Conservation (phyloP, 2,888 invertebrate genomes). For the Eupithecia dodoneata region DNA sequence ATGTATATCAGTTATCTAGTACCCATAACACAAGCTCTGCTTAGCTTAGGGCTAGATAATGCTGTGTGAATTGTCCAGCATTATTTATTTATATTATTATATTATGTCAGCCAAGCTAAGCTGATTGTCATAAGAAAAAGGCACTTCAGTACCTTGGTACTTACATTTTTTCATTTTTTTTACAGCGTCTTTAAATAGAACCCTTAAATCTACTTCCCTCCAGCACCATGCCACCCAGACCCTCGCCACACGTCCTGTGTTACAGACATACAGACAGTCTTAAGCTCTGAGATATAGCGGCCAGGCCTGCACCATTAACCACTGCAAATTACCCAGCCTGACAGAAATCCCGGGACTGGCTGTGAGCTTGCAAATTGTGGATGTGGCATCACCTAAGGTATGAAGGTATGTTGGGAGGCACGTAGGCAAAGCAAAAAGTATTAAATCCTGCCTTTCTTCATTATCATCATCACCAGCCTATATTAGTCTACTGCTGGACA, state of each 20-base stretch:
- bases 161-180: too few species aligned
- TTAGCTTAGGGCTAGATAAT: too few species aligned
- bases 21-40: too few species aligned
- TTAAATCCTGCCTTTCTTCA: neutral
- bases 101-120: too few species aligned
- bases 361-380: neutral
- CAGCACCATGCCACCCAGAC: neutral
- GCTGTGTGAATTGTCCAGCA: too few species aligned
- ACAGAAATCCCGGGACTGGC: constrained; percentile 19
- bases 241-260: neutral
- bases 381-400: neutral
- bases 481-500: too few species aligned
- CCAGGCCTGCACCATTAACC: constrained; percentile 7
- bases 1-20: too few species aligned
- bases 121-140: too few species aligned
- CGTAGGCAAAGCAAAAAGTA: neutral
- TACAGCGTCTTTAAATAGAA: neutral
- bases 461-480: too few species aligned
- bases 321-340: constrained; percentile 21
- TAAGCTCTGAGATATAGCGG: constrained; percentile 5
- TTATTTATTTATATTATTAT: too few species aligned
- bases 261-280: neutral
- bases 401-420: neutral
- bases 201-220: neutral
- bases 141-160: neutral